phyloP scores from a whole-genome alignment of 2,797 vertebrate species.

The Clamator glandarius region DNA sequence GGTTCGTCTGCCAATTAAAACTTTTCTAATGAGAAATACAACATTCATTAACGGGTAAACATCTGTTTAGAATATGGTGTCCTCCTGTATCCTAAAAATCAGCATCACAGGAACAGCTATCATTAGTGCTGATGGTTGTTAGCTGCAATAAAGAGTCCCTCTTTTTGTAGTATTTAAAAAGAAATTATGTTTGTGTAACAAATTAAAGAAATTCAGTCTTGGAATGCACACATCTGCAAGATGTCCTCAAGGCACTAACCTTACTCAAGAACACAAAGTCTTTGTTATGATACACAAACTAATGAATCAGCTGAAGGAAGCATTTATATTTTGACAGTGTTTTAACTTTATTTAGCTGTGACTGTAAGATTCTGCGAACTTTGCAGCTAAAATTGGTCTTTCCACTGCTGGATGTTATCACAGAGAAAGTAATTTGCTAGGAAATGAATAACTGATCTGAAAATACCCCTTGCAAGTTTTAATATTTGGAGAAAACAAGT shows the following conservation, averaged over 20 bases:
- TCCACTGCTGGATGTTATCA: constrained; percentile 7
- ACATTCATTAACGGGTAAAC: background rate
- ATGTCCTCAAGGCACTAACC: constrained; percentile 32
- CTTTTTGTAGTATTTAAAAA: constrained; percentile 44
- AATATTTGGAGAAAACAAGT: background rate
- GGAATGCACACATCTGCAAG: constrained; percentile 17
- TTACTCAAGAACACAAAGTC: constrained; percentile 40
- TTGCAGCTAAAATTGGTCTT: constrained; percentile 45
- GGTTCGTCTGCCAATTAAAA: background rate
- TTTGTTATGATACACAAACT: constrained; percentile 18
- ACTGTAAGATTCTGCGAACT: constrained; percentile 27
- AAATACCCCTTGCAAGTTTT: background rate
- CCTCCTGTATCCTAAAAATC: background rate
- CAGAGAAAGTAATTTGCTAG: constrained; percentile 30
- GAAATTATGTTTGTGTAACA: constrained; percentile 56
- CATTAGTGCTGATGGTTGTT: background rate
- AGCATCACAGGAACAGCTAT: background rate
- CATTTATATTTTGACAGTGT: constrained; percentile 46
- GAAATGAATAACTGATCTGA: constrained; percentile 31
- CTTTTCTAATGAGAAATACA: background rate
- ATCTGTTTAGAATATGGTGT: background rate
- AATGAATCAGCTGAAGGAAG: constrained; percentile 33
- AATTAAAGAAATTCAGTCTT: constrained; percentile 31
- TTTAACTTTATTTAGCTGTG: constrained; percentile 45
- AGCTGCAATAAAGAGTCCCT: constrained; percentile 5